A percentile compares a stretch with the other conserved stretches of the same genome.
Evolutionary conservation across 2,888 invertebrate genomes (phyloP).

Genomic region (Tenthredo mesomela): DNA sequence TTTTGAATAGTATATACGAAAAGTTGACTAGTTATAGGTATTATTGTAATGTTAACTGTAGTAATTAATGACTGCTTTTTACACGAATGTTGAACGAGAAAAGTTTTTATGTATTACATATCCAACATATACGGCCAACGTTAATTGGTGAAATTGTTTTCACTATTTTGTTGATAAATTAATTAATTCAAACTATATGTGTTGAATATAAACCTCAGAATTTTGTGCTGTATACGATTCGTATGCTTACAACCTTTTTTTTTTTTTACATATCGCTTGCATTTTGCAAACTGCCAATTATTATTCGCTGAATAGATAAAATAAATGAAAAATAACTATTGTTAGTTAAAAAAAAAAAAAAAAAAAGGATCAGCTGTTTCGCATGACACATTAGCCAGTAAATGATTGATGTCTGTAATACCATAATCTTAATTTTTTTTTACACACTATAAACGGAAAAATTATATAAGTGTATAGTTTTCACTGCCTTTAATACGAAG

Average conservation of each 20-base stretch:
- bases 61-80: neutral
- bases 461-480: neutral
- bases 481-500: neutral
- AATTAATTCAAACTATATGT: neutral
- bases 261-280: neutral
- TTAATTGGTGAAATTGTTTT: neutral
- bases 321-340: neutral
- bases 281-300: conserved; percentile 1
- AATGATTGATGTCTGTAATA: neutral
- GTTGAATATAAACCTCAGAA: neutral
- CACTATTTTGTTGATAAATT: neutral
- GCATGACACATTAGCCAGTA: neutral
- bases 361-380: neutral
- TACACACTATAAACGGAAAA: neutral
- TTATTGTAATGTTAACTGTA: conserved; percentile 15
- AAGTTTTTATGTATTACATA: neutral
- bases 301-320: neutral
- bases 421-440: neutral
- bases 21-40: conserved; percentile 42
- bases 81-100: neutral
- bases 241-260: neutral
- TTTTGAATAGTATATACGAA: neutral
- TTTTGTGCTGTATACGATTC: neutral
- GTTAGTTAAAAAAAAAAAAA: neutral
- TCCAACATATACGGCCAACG: neutral